Evolutionary conservation across 1,140 invertebrate species (phyloP), one percentile per base, ranked within the genome.

Genomic region (Zophobas atratus): DNA sequence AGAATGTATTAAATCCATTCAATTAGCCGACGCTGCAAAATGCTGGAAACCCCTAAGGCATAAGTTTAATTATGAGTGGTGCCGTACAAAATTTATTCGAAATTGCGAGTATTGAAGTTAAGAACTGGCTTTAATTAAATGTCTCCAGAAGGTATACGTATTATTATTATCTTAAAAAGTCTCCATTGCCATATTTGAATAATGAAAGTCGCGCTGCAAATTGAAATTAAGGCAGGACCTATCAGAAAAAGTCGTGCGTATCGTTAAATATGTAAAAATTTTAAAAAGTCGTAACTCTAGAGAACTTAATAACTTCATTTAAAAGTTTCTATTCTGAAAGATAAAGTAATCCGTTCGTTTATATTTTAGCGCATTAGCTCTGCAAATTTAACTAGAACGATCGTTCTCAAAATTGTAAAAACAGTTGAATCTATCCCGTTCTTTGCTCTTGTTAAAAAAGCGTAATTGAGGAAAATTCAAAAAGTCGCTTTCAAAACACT

Each of bases 71-170:
- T 67, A 67, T 67, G 60, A 67, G 39, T 67, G 60, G 60, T 43
- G 60, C 60, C 60, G 60, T 67, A 67, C 43, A 67, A 67, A 67
- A 67, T 67, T 67, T 67, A 67, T 67, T 67, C 60, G 60, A 67
- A 67, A 67, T 67, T 67, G 60, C 60, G 60, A 67, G 60, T 67
- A 67, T 67, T 67, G 60, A 67, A 67, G 71, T 57, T 53, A 73
- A 73, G 71, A 73, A 56, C 48, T 55, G 48, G 49, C 71, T 75
- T 75, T 75, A 75, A 75, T 75, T 75, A 75, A 75, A 75, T 75
- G 57, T 57, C 53, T 67, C 60, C 74, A 51, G 43, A 75, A 75
- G 56, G 55, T 75, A 75, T 75, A 75, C 74, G 74, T 75, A 75
- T 75, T 75, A 60, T 60, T 63, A 39, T 60, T 75, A 60, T 75